Percentiles rank a stretch among this genome's conserved stretches.
phyloP scores from a whole-genome alignment of 2,113 vertebrate genomes.

The Arenaria interpres region DNA sequence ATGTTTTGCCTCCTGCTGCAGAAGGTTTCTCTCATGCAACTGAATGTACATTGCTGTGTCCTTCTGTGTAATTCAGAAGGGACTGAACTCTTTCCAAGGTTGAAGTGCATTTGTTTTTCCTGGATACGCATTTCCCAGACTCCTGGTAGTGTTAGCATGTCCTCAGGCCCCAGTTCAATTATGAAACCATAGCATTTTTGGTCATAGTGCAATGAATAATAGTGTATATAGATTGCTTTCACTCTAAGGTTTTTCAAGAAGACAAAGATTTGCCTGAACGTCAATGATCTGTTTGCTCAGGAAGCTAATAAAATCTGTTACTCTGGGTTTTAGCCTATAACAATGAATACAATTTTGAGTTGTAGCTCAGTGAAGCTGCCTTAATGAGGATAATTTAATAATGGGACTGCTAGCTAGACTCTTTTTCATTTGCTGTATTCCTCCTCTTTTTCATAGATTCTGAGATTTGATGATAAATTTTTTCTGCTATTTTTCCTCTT shows the following conservation, averaged over 20 bases:
- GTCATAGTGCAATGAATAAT: not conserved
- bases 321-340: not conserved
- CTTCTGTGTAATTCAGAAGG: not conserved
- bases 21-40: not conserved
- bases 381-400: not conserved
- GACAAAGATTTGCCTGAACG: not conserved
- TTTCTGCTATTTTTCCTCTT: not conserved
- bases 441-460: not conserved
- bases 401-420: not conserved
- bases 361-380: not conserved
- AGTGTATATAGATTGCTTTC: not conserved
- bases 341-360: not conserved
- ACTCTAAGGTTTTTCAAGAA: not conserved
- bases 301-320: not conserved
- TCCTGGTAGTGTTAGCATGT: not conserved
- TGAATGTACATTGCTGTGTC: not conserved
- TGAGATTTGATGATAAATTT: not conserved
- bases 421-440: not conserved
- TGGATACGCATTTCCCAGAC: accelerated
- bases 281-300: not conserved
- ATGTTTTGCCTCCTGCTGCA: not conserved
- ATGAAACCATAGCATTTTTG: not conserved
- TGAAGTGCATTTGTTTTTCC: not conserved
- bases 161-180: not conserved
- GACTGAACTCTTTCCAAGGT: not conserved